These are phyloP conservation scores for Ganaspis sp. DNA, from an alignment of 1,140 invertebrate genomes.

Conservation along the genomic window DNA sequence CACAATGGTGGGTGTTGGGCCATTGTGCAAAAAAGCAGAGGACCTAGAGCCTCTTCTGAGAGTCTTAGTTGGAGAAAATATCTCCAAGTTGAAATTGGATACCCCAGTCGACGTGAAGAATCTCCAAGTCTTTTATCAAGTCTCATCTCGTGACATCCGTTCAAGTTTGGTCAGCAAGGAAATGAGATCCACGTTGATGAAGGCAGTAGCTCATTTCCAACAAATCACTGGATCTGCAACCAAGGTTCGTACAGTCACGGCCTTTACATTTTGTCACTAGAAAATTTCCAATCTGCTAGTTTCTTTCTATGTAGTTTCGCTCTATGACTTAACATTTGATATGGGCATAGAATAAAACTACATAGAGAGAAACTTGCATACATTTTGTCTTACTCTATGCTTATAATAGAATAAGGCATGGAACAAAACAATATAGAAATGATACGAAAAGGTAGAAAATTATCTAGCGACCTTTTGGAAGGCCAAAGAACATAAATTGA, in stretches of 20 bases:
- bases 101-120: slow-evolving; percentile 80
- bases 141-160: slow-evolving; percentile 81
- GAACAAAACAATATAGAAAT: too few species aligned
- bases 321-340: too few species aligned
- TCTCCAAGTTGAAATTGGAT: slow-evolving; percentile 68
- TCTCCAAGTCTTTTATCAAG: slow-evolving; percentile 88
- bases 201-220: slow-evolving; percentile 76
- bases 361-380: too few species aligned
- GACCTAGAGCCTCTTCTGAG: slow-evolving; percentile 86
- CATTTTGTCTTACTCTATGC: too few species aligned
- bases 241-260: slow-evolving; percentile 63
- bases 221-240: slow-evolving; percentile 72
- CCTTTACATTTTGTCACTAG: too few species aligned
- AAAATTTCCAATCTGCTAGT: too few species aligned
- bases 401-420: too few species aligned
- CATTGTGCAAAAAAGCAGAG: slow-evolving; percentile 85
- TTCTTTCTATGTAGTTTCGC: too few species aligned
- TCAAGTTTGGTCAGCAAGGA: slow-evolving; percentile 84
- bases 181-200: slow-evolving; percentile 80
- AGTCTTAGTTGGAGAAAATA: slow-evolving; percentile 78
- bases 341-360: too few species aligned
- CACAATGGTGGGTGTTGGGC: slow-evolving; percentile 85
- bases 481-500: not conserved
- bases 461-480: too few species aligned
- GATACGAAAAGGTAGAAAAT: too few species aligned